phyloP scores from a whole-genome alignment of 2,797 vertebrate genomes.

The Selene dorsalis region DNA sequence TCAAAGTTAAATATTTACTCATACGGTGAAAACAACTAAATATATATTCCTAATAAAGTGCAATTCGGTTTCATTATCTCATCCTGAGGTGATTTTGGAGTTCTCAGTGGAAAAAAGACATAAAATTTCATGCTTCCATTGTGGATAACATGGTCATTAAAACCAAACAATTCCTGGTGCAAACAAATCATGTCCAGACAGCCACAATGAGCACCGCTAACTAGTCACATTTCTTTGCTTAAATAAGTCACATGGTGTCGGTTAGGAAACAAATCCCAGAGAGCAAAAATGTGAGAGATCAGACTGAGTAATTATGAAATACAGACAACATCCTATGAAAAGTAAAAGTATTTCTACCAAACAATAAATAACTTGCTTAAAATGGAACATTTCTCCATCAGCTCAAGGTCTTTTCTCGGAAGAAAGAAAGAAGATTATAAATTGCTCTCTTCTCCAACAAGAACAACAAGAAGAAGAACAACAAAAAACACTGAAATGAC shows the following conservation, averaged over 20 bases:
- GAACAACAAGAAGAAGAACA: slow-evolving; percentile 15
- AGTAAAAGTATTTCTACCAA: not conserved
- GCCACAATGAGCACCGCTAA: slow-evolving; percentile 62
- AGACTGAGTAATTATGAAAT: slow-evolving; percentile 17
- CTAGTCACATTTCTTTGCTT: slow-evolving; percentile 46
- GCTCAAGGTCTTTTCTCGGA: not conserved
- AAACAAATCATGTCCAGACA: slow-evolving; percentile 77
- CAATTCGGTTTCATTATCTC: slow-evolving; percentile 66
- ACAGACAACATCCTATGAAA: not conserved
- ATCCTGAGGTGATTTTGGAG: slow-evolving; percentile 65
- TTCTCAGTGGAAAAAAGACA: slow-evolving; percentile 70
- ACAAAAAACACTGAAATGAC: slow-evolving; percentile 1
- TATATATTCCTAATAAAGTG: slow-evolving; percentile 57
- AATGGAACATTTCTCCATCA: not conserved
- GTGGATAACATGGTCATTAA: slow-evolving; percentile 74
- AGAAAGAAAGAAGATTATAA: not conserved
- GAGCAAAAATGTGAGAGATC: slow-evolving; percentile 5
- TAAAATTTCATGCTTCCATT: slow-evolving; percentile 76
- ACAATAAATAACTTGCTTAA: slow-evolving; percentile 9
- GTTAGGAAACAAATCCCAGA: slow-evolving; percentile 32
- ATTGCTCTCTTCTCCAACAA: not conserved
- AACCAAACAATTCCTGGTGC: slow-evolving; percentile 73
- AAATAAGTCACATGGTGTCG: slow-evolving; percentile 41
- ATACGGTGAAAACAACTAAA: slow-evolving; percentile 51
- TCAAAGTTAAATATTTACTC: slow-evolving; percentile 57